Evolutionary conservation across 30 jellyfish, hydroid and myxozoan genomes (phyloP).

Genomic region (Clytia hemisphaerica): DNA sequence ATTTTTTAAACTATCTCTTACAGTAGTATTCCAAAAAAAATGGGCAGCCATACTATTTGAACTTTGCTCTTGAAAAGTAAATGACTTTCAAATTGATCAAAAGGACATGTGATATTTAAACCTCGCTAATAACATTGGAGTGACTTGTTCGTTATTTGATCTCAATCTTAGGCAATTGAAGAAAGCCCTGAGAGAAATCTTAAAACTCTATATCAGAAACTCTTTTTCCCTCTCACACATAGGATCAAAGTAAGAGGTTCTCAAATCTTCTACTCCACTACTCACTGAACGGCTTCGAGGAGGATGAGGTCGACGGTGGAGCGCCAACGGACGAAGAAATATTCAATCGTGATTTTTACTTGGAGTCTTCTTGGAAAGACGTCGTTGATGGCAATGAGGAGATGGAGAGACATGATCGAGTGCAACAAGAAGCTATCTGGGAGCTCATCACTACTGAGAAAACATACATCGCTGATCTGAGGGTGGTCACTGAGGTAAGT

Average conservation of each 20-base stretch:
- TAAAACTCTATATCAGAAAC: too few relatives aligned
- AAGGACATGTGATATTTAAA: too few relatives aligned
- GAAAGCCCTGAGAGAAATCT: too few relatives aligned
- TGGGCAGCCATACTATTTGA: too few relatives aligned
- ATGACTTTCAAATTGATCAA: too few relatives aligned
- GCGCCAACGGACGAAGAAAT: neutral
- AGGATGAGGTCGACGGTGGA: conserved; percentile 18
- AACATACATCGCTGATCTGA: conserved; percentile 51
- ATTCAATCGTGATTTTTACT: conserved; percentile 7
- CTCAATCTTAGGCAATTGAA: too few relatives aligned
- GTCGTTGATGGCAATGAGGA: conserved; percentile 8
- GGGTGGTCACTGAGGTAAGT: conserved; percentile 35
- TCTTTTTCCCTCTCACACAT: neutral
- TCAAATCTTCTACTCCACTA: neutral
- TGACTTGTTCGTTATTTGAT: too few relatives aligned
- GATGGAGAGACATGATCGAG: conserved; percentile 49
- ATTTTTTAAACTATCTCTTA: too few relatives aligned
- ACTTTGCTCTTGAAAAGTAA: too few relatives aligned
- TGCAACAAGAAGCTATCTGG: conserved; percentile 96
- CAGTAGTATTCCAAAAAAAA: too few relatives aligned
- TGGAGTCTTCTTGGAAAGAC: conserved; percentile 30
- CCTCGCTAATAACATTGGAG: too few relatives aligned
- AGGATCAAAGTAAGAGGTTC: conserved; percentile 24
- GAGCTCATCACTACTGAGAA: conserved; percentile 85
- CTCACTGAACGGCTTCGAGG: conserved; percentile 8